Conservation (phyloP, 2,113 vertebrate genomes). For the Percina caprodes region DNA sequence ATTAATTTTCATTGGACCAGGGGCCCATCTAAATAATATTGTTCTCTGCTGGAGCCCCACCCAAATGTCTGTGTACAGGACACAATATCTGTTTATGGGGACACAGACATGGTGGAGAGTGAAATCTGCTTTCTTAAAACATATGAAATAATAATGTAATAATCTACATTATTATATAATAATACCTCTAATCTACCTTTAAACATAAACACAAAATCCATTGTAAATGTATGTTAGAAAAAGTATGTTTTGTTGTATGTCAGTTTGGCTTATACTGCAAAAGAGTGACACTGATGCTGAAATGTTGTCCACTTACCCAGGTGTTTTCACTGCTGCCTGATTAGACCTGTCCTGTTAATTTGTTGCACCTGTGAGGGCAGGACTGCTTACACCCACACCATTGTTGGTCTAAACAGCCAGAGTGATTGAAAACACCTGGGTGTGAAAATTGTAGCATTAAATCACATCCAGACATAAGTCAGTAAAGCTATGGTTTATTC, state of each 20-base stretch:
- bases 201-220: neutral
- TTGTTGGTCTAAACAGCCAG: neutral
- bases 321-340: neutral
- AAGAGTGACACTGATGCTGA: neutral
- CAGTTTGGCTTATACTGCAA: neutral
- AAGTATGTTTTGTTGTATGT: neutral
- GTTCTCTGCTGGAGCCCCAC: neutral
- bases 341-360: neutral
- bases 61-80: neutral
- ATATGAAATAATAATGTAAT: neutral
- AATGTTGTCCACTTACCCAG: neutral
- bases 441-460: neutral
- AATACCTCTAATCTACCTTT: neutral
- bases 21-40: neutral
- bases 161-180: no score
- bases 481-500: constrained; percentile 64
- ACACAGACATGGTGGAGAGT: neutral
- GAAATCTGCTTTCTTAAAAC: neutral
- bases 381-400: neutral
- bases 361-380: neutral
- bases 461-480: constrained; percentile 12
- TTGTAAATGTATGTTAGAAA: neutral
- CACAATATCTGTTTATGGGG: neutral
- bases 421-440: neutral
- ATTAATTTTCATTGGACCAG: neutral